Percentiles rank a stretch among this genome's conserved stretches.
Evolutionary conservation across 2,888 invertebrate species (phyloP).

Genomic region (Ennomos fuscantarius): DNA sequence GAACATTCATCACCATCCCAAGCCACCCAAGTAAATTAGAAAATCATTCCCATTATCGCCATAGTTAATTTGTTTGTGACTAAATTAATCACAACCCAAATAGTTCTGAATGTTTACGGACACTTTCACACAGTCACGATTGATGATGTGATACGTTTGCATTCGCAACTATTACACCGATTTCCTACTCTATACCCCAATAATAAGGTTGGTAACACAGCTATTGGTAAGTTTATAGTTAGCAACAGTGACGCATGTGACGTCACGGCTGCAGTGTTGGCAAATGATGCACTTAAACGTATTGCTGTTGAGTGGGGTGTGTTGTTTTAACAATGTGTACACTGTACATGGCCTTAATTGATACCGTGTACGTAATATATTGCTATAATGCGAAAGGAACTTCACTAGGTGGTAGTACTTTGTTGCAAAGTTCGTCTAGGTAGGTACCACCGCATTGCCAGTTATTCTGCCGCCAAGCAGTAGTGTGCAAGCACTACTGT

Average conservation of each 20-base stretch:
- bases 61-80: constrained; percentile 57
- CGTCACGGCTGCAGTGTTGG: constrained; percentile 46
- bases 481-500: too few relatives aligned
- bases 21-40: constrained; percentile 18
- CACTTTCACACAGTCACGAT: constrained; percentile 60
- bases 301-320: constrained; percentile 62
- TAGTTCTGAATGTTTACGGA: constrained; percentile 62
- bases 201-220: constrained; percentile 8
- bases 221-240: constrained; percentile 10
- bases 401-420: too few relatives aligned
- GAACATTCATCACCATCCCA: constrained; percentile 1
- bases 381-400: constrained; percentile 56
- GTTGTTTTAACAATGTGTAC: constrained; percentile 47
- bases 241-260: constrained; percentile 40
- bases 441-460: too few relatives aligned
- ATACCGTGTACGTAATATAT: constrained; percentile 53
- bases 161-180: not conserved
- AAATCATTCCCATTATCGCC: constrained; percentile 39
- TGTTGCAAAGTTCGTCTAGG: too few relatives aligned
- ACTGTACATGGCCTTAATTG: constrained; percentile 50
- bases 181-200: not conserved
- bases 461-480: too few relatives aligned
- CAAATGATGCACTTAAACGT: constrained; percentile 69
- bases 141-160: constrained; percentile 47
- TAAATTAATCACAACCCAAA: constrained; percentile 49